Conservation (phyloP, 2,888 invertebrate species). For the Drosophila anceps region DNA sequence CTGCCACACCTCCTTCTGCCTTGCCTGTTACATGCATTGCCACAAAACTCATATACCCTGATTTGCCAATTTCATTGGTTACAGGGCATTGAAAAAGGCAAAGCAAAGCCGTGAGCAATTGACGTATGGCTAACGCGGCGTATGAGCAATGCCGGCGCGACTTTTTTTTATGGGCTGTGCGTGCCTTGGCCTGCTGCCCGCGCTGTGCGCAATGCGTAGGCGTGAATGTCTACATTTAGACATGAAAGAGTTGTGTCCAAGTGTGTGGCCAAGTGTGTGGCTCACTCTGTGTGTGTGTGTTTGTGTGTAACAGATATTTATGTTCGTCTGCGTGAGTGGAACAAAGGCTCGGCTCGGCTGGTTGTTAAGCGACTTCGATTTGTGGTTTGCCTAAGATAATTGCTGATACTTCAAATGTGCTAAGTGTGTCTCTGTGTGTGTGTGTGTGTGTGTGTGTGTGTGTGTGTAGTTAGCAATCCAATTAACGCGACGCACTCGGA, state of each 20-base stretch:
- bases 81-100: conserved; percentile 26
- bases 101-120: conserved; percentile 61
- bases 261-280: neutral
- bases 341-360: conserved; percentile 14
- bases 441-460: neutral
- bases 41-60: neutral
- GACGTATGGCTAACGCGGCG: conserved; percentile 61
- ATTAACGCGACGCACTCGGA: neutral
- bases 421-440: neutral
- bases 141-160: conserved; percentile 70
- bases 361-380: conserved; percentile 25
- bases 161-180: conserved; percentile 65
- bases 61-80: neutral
- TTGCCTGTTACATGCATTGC: neutral
- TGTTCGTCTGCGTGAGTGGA: conserved; percentile 50
- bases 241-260: conserved; percentile 47
- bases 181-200: neutral
- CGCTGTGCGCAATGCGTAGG: conserved; percentile 54
- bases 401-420: conserved; percentile 34
- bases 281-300: conserved; percentile 8
- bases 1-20: neutral
- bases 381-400: conserved; percentile 27
- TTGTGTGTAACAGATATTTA: conserved; percentile 39
- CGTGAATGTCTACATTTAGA: conserved; percentile 68
- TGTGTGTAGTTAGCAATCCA: conserved; percentile 2